phyloP scores from a whole-genome alignment of 1,140 invertebrate genomes.

The Pogonomyrmex californicus region DNA sequence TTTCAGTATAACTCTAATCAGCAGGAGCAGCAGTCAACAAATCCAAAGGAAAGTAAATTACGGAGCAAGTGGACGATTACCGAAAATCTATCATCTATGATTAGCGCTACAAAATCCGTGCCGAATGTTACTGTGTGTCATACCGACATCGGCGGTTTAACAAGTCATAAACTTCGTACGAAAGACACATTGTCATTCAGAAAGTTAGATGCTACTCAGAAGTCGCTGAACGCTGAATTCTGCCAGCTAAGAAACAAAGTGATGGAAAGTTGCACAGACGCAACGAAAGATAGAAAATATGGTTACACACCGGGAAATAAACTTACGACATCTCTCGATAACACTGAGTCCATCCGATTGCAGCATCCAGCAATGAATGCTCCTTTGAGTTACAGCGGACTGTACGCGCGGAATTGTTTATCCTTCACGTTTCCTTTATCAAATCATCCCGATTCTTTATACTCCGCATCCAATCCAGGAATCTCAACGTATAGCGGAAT shows the following conservation, averaged over 20 bases:
- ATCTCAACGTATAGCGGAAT: conserved; percentile 25
- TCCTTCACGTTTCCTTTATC: conserved; percentile 62
- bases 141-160: conserved; percentile 24
- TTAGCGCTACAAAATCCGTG: conserved; percentile 69
- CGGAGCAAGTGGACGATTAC: conserved; percentile 83
- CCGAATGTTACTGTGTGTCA: conserved; percentile 62
- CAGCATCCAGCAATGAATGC: background rate
- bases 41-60: conserved; percentile 79
- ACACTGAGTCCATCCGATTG: background rate
- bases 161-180: conserved; percentile 62
- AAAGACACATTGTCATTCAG: conserved; percentile 40
- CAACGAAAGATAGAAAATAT: conserved; percentile 59
- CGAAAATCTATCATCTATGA: conserved; percentile 72
- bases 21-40: conserved; percentile 54
- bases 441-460: conserved; percentile 34
- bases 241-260: conserved; percentile 78
- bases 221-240: conserved; percentile 80
- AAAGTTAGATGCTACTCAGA: conserved; percentile 61
- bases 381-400: conserved; percentile 39
- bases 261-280: conserved; percentile 66
- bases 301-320: conserved; percentile 22
- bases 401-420: conserved; percentile 57
- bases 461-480: conserved; percentile 30
- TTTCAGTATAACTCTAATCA: conserved; percentile 68
- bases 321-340: background rate